Base-by-base conservation (phyloP, 2,888 invertebrate species). In the Ctena decussata region DNA sequence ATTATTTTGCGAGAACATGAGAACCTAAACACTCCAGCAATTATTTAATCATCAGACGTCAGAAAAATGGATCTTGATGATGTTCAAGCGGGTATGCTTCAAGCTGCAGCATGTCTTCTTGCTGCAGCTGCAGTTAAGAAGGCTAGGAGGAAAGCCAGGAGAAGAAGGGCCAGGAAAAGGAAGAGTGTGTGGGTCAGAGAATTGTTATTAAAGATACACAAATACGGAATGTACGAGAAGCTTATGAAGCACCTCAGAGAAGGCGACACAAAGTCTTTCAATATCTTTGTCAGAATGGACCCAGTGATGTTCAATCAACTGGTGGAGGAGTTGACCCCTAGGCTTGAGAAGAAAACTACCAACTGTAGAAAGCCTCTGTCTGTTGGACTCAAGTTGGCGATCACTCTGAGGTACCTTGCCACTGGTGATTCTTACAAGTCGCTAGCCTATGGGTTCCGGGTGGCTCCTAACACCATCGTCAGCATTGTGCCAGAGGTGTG, bases 391-490 rank as follows among this genome's bases (percentile, higher is more conserved):
- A 76, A 39, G 65, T 39, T 76, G 60, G 60, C 76, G 12, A 60
- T 60, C 60, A 76, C 76, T n/a, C 76, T 76, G 39, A 35, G 76
- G 39, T 76, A 57, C 39, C 76, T 60, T 24, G 76, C 60, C 76
- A 60, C 76, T 39, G 65, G 76, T 37, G 60, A 37, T 12, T 39
- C 39, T 27, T 76, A 76, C 76, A 53, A 75, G 30, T 21, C 21
- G 15, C 73, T 79, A 5, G 39, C 79, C 27, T 79, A 37, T 60
- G 18, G 35, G 21, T 74, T 80, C 37, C 44, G 74, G 24, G 80
- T 74, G 18, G 35, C 74, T 60, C 72, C 72, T 41, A 79, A 80
- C 74, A 80, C 80, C 74, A 80, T 74, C 69, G 74, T 27, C 12
- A 21, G 39, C 24, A 24, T 80, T 27, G 49, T 80, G 2, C 65